Conservation (phyloP, 1,140 invertebrate genomes). For the Brachionus asplanchnoidis region DNA sequence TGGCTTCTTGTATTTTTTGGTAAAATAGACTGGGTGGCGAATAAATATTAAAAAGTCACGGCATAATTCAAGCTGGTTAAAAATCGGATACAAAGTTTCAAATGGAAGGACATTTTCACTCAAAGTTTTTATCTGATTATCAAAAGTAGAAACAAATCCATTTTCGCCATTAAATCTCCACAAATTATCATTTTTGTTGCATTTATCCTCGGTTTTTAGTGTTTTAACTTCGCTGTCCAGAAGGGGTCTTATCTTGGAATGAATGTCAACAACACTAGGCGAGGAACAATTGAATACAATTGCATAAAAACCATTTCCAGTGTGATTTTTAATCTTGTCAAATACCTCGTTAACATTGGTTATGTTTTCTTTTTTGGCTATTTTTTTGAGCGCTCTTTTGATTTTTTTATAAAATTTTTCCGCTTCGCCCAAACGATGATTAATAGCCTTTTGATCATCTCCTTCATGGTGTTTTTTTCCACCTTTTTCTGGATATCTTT, state of each 20-base stretch:
- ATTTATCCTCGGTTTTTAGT: background rate
- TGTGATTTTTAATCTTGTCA: slow-evolving; percentile 14
- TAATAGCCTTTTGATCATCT: background rate
- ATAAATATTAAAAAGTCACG: background rate
- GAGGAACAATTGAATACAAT: background rate
- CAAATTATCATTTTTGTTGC: background rate
- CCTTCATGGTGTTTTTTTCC: background rate
- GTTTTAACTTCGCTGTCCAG: background rate
- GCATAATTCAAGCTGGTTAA: background rate
- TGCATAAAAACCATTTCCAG: slow-evolving; percentile 26
- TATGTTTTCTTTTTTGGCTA: slow-evolving; percentile 16
- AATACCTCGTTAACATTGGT: background rate
- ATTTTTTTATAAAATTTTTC: slow-evolving; percentile 30
- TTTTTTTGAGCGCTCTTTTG: background rate
- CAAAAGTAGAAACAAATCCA: background rate
- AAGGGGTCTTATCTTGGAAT: background rate
- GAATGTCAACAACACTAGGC: background rate
- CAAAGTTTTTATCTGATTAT: background rate
- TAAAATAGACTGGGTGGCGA: background rate
- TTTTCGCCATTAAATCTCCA: background rate
- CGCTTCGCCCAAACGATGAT: background rate
- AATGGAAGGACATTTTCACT: background rate
- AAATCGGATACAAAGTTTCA: background rate
- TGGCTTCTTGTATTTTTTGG: slow-evolving; percentile 16
- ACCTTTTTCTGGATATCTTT: background rate